A percentile compares a stretch with the other conserved stretches of the same genome.
These are phyloP conservation scores for Pangasius larnaudii DNA, from an alignment of 2,797 vertebrate species.

Conservation along the genomic window DNA sequence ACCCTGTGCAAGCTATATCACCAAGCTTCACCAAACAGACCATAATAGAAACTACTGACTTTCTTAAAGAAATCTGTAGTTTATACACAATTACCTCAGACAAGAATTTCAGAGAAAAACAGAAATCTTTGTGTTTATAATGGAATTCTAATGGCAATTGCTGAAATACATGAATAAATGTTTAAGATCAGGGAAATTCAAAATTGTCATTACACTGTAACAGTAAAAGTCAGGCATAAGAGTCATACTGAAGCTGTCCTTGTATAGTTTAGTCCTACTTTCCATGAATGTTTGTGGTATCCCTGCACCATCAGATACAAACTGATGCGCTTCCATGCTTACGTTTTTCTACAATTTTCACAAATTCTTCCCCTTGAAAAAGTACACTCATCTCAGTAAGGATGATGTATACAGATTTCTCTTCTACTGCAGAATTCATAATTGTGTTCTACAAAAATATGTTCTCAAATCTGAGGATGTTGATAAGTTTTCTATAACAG, in stretches of 20 bases:
- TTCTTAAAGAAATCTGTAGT: not conserved
- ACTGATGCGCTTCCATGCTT: not conserved
- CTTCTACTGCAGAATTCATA: not conserved
- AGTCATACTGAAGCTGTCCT: not conserved
- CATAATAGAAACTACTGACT: not conserved
- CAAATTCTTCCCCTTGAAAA: not conserved
- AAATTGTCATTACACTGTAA: not conserved
- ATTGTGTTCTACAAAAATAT: not conserved
- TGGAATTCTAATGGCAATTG: not conserved
- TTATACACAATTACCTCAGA: too few species aligned
- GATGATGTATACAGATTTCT: not conserved
- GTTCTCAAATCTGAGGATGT: not conserved
- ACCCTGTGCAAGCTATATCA: not conserved
- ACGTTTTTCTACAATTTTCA: not conserved
- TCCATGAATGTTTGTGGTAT: not conserved
- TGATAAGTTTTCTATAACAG: not conserved
- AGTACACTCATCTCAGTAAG: not conserved
- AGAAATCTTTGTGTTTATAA: not conserved
- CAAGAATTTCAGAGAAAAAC: not conserved
- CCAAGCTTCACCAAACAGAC: not conserved
- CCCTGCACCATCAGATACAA: not conserved
- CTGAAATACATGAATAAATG: not conserved
- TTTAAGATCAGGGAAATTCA: not conserved
- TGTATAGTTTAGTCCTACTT: not conserved
- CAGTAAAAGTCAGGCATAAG: not conserved